Evolutionary conservation across 2,797 vertebrate species (phyloP).

Genomic region (Oreortyx pictus): DNA sequence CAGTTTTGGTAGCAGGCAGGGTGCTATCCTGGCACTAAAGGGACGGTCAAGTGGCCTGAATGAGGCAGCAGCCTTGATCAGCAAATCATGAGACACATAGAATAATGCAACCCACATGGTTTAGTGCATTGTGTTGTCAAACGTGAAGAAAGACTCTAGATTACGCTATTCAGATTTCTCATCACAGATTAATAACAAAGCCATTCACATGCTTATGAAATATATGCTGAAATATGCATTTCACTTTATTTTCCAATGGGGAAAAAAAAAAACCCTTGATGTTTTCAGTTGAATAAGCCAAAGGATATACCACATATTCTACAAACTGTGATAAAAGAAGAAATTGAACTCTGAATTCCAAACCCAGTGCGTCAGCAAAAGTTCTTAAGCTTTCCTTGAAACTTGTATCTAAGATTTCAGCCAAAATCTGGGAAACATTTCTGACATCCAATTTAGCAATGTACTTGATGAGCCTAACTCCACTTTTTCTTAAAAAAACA

Average conservation of each 20-base stretch:
- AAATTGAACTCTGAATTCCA: not conserved
- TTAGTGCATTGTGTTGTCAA: not conserved
- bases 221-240: not conserved
- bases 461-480: not conserved
- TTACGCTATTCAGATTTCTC: not conserved
- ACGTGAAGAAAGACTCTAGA: not conserved
- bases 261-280: not conserved
- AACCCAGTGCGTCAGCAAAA: not conserved
- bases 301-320: not conserved
- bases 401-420: not conserved
- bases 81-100: not conserved
- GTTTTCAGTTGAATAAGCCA: not conserved
- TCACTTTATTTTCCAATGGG: not conserved
- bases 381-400: not conserved
- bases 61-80: not conserved
- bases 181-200: not conserved
- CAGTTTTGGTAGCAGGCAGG: not conserved
- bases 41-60: not conserved
- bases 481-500: not conserved
- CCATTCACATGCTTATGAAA: not conserved
- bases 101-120: not conserved
- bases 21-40: not conserved
- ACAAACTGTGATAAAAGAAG: not conserved
- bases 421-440: not conserved
- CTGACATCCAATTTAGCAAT: not conserved